Evolutionary conservation across 2,797 vertebrate genomes (phyloP).

Genomic region (Harpagifer antarcticus): DNA sequence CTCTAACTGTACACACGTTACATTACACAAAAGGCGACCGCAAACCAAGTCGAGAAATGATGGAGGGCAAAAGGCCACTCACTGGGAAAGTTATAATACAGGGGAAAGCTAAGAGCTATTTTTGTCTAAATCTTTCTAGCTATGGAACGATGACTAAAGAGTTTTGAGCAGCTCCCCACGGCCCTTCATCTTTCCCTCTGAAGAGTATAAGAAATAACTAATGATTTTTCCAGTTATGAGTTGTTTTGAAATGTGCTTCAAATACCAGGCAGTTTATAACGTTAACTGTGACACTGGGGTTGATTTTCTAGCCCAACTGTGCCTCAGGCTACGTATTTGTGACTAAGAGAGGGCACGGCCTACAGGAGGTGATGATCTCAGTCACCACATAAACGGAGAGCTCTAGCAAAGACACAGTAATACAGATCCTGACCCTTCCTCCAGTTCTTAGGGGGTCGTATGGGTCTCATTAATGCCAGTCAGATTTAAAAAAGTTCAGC

Average conservation of each 20-base stretch:
- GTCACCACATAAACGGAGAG: conserved; percentile 35
- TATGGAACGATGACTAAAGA: conserved; percentile 44
- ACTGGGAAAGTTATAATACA: conserved; percentile 42
- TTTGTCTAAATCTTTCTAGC: conserved; percentile 47
- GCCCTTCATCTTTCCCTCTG: conserved; percentile 49
- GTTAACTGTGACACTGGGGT: conserved; percentile 49
- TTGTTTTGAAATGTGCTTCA: conserved; percentile 53
- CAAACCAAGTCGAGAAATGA: conserved; percentile 29
- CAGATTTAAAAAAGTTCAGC: conserved; percentile 23
- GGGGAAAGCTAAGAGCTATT: conserved; percentile 41
- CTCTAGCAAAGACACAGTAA: conserved; percentile 58
- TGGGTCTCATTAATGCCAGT: conserved; percentile 31
- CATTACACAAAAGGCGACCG: conserved; percentile 33
- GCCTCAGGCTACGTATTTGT: conserved; percentile 46
- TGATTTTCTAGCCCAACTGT: conserved; percentile 42
- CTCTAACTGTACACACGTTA: conserved; percentile 14
- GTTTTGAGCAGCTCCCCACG: conserved; percentile 48
- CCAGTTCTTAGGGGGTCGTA: conserved; percentile 37
- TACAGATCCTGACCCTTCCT: conserved; percentile 28
- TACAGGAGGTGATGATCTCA: conserved; percentile 62
- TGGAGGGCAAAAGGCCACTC: conserved; percentile 47
- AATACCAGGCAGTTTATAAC: conserved; percentile 69
- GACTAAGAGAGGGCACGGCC: conserved; percentile 42
- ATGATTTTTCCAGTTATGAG: conserved; percentile 67
- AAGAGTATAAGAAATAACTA: conserved; percentile 55